A percentile compares a stretch with the other conserved stretches of the same genome.
These are phyloP conservation scores for Cephus nigrinus DNA, from an alignment of 2,888 invertebrate species.

Conservation along the genomic window DNA sequence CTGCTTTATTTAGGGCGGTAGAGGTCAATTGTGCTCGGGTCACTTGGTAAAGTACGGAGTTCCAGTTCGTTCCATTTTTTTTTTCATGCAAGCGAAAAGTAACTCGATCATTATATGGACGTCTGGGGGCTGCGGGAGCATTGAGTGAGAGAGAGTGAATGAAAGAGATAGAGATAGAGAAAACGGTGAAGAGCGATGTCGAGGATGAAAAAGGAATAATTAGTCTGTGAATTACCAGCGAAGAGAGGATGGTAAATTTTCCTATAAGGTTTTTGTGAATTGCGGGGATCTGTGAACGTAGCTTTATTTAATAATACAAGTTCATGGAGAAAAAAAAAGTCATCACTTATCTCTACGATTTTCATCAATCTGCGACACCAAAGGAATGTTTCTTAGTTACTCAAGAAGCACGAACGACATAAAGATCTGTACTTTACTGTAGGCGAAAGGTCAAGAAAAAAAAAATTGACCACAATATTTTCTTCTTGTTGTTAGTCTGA, in stretches of 20 bases:
- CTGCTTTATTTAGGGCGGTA: neutral
- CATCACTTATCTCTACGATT: too few species aligned
- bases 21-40: neutral
- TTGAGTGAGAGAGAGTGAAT: neutral
- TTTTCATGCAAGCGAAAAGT: neutral
- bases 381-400: neutral
- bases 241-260: too few species aligned
- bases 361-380: too few species aligned
- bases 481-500: neutral
- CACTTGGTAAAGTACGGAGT: neutral
- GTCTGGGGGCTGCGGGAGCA: neutral
- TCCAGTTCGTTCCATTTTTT: neutral
- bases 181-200: neutral
- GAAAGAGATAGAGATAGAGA: neutral
- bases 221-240: too few species aligned
- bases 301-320: too few species aligned
- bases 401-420: neutral
- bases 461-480: neutral
- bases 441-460: neutral
- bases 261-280: too few species aligned
- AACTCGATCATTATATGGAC: neutral
- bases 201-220: too few species aligned
- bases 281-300: too few species aligned
- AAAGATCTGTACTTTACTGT: neutral
- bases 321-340: too few species aligned